phyloP scores from a whole-genome alignment of 2,113 vertebrate species.

The Empidonax traillii region DNA sequence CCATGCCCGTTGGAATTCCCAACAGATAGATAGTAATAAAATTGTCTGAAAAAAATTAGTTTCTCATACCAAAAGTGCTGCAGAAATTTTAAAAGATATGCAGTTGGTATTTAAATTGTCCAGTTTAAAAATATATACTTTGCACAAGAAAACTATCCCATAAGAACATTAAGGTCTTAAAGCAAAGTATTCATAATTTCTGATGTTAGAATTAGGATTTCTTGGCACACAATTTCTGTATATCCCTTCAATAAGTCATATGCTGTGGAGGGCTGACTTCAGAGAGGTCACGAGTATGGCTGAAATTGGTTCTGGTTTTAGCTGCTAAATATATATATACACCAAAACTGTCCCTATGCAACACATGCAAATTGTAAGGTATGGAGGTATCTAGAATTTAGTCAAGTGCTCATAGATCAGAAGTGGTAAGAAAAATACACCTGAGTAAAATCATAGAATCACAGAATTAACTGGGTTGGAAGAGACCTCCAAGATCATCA shows the following conservation, averaged over 20 bases:
- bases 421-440: neutral
- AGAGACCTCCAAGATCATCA: too few species aligned
- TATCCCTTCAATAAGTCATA: neutral
- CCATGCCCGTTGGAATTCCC: neutral
- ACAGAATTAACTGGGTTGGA: too few species aligned
- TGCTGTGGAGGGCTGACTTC: neutral
- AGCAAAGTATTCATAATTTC: neutral
- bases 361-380: neutral
- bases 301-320: neutral
- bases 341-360: neutral
- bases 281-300: neutral
- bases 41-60: neutral
- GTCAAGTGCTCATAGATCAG: neutral
- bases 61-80: neutral
- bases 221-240: neutral
- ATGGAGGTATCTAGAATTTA: neutral
- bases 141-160: neutral
- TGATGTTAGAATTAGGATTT: neutral
- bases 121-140: neutral
- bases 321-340: neutral
- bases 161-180: neutral
- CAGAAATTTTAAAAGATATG: neutral
- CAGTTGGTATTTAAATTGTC: neutral
- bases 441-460: neutral
- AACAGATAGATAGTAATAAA: neutral